phyloP scores from a whole-genome alignment of 2,113 vertebrate genomes.

The Alces alces region DNA sequence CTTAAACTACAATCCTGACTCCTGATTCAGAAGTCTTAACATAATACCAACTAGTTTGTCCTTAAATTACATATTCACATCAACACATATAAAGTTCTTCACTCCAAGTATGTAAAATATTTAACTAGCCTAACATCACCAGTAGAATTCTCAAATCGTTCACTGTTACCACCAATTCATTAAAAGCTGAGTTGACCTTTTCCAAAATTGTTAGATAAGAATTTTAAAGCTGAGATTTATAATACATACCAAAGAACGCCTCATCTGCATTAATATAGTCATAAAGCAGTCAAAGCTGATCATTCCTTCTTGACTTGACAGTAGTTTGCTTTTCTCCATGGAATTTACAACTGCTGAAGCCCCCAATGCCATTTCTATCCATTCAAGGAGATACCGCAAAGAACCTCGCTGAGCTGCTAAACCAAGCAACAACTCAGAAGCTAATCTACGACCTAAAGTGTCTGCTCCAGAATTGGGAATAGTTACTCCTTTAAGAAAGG shows the following conservation, averaged over 20 bases:
- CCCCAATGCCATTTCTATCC: constrained; percentile 96
- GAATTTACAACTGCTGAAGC: constrained; percentile 91
- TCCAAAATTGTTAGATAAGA: background rate
- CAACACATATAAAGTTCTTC: background rate
- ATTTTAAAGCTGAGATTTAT: constrained; percentile 38
- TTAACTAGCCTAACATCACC: constrained; percentile 22
- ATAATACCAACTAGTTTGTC: background rate
- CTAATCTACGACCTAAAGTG: constrained; percentile 91
- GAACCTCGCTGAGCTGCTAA: constrained; percentile 95
- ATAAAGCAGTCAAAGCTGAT: constrained; percentile 98
- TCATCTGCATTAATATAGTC: constrained; percentile 97
- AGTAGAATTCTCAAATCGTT: constrained; percentile 28
- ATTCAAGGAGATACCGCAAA: constrained; percentile 92
- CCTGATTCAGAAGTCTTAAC: background rate
- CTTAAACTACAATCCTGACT: background rate
- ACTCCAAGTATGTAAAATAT: constrained; percentile 14
- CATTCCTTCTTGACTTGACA: constrained; percentile 90
- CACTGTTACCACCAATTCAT: background rate
- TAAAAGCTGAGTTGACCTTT: background rate
- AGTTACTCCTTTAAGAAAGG: constrained; percentile 96
- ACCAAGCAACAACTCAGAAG: constrained; percentile 94
- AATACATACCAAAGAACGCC: constrained; percentile 92
- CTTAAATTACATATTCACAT: background rate
- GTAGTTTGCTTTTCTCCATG: constrained; percentile 87
- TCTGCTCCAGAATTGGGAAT: constrained; percentile 97